These are phyloP conservation scores for Centrocercus urophasianus DNA, from an alignment of 2,113 vertebrate genomes.

Conservation along the genomic window DNA sequence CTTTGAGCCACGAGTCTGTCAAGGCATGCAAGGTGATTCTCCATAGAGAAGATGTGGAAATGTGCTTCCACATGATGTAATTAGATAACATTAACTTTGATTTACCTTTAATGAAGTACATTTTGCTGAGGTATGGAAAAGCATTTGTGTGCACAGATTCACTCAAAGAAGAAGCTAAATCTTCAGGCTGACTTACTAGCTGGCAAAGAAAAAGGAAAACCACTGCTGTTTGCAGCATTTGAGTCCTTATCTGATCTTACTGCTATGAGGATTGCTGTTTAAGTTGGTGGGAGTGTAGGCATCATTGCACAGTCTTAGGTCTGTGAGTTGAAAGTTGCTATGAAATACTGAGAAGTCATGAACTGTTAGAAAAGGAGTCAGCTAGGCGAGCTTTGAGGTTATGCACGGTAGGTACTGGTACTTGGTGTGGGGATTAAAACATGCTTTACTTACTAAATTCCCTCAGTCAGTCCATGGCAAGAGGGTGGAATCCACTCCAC, in stretches of 20 bases:
- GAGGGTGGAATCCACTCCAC: background rate
- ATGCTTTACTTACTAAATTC: accelerated
- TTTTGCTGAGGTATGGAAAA: background rate
- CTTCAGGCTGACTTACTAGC: background rate
- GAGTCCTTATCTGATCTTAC: background rate
- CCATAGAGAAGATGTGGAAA: background rate
- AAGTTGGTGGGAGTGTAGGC: background rate
- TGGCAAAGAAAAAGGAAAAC: background rate
- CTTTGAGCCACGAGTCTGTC: background rate
- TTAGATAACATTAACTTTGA: background rate
- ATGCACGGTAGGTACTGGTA: background rate
- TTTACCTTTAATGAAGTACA: background rate
- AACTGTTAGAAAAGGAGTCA: background rate
- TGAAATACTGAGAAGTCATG: background rate
- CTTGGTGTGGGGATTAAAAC: background rate
- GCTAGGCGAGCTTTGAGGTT: background rate
- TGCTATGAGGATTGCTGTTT: background rate
- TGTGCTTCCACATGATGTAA: accelerated
- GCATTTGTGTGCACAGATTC: background rate
- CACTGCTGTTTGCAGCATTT: background rate
- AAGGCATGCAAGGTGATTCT: background rate
- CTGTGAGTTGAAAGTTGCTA: background rate
- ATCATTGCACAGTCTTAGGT: background rate
- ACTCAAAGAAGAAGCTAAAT: background rate
- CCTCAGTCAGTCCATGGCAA: background rate